Percentiles rank a stretch among this genome's conserved stretches.
These are phyloP conservation scores for Ischnura elegans DNA, from an alignment of 2,888 invertebrate species.

Conservation along the genomic window DNA sequence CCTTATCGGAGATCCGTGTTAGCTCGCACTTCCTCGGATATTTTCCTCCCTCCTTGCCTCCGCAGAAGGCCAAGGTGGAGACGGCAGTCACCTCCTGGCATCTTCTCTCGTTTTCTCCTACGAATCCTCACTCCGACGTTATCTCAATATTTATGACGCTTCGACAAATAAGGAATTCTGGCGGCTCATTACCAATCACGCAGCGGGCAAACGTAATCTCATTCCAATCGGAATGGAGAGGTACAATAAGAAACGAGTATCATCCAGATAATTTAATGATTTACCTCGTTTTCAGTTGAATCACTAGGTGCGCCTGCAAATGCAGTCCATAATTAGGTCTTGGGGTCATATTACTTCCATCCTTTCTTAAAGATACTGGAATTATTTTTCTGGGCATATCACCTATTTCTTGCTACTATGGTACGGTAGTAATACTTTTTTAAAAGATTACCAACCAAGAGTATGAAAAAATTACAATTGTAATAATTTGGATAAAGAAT, in stretches of 20 bases:
- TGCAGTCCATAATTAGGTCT: too few species aligned
- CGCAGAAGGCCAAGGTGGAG: neutral
- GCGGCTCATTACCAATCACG: neutral
- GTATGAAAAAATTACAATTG: too few species aligned
- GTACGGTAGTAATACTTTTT: too few species aligned
- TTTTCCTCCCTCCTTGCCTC: neutral
- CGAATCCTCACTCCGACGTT: neutral
- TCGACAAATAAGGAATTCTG: neutral
- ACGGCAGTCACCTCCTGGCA: neutral
- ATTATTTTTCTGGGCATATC: too few species aligned
- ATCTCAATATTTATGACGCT: conserved; percentile 23
- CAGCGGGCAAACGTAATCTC: neutral
- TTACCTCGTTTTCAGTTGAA: too few species aligned
- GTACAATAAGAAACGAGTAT: neutral
- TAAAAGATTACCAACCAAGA: too few species aligned
- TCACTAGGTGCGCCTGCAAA: too few species aligned
- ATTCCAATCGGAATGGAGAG: neutral
- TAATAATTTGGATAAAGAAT: too few species aligned
- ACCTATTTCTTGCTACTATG: too few species aligned
- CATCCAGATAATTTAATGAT: neutral
- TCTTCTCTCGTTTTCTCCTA: neutral
- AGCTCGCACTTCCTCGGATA: neutral
- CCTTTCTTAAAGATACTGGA: too few species aligned
- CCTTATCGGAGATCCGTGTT: conserved; percentile 43
- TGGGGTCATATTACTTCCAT: too few species aligned